Base-by-base conservation (phyloP, 2,888 invertebrate genomes). In the Alcis repandata region DNA sequence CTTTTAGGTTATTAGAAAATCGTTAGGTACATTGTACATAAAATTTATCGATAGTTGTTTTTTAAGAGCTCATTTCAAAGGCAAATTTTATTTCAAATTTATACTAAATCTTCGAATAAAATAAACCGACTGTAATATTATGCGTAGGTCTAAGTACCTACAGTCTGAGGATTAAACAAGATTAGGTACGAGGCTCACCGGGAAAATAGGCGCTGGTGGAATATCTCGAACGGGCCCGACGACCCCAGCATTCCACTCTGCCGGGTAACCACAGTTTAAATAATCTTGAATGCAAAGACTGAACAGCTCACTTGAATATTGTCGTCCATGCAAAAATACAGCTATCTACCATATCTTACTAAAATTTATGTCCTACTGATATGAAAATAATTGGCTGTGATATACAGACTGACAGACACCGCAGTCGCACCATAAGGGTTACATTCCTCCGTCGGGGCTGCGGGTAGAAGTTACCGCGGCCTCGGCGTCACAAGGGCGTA, bases 221-320 rank as follows among this genome's bases (percentile, higher is more conserved):
- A 71, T 71, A 68, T 66, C 56, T 38, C 48, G 48, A 59, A 46
- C 60, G 57, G 46, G n/a, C 41, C 51, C 56, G 27, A 27, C 70
- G 67, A 72, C 73, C 71, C 56, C 66, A 66, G 63, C 59, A 68
- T 66, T 66, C 59, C 32, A 51, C 54, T 19, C 38, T 33, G 43
- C 36, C 59, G 32, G 49, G 43, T 45, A 20, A 27, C 54, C 54
- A 64, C 59, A 59, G 49, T 56, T 11, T 4, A 32, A 64, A 59
- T 15, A 15, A 36, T 33, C 33, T 45, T 43, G 20, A n/a, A 22
- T 3, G 33, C 11, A 27, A 32, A 8, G 13, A 38, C 4, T 2
- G 13, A 11, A 38, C 33, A 40, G 7, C 38, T n/a, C n/a, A n/a
- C 7, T 3, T 40, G 6, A n/a, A 6, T 4, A 40, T n/a, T 10